Evolutionary conservation across 2,797 vertebrate genomes (phyloP).

Genomic region (Sebastes minor): DNA sequence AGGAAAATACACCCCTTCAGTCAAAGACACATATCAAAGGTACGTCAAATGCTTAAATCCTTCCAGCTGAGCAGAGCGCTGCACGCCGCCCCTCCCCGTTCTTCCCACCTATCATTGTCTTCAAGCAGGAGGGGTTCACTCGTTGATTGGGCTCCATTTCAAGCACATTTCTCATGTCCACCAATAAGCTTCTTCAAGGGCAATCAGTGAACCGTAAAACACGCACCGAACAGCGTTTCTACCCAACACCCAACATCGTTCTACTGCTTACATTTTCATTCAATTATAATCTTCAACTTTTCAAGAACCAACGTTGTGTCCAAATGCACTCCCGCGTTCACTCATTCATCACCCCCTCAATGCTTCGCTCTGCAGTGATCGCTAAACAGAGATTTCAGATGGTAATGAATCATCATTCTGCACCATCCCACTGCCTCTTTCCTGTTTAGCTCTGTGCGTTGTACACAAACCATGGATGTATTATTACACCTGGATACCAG

Average conservation of each 20-base stretch:
- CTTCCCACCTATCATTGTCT: slow-evolving; percentile 38
- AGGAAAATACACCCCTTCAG: slow-evolving; percentile 20
- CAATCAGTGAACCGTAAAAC: background rate
- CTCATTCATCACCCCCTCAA: background rate
- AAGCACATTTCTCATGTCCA: slow-evolving; percentile 19
- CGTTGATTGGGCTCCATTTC: slow-evolving; percentile 43
- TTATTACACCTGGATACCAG: too few relatives aligned
- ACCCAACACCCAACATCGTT: background rate
- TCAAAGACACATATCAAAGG: slow-evolving; percentile 61
- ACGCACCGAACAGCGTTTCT: background rate
- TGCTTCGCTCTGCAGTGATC: background rate
- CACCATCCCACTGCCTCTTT: background rate
- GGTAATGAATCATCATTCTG: background rate
- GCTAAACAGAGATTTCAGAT: background rate
- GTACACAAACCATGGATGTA: too few relatives aligned
- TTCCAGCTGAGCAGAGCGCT: slow-evolving; percentile 26
- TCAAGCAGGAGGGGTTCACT: background rate
- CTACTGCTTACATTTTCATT: background rate
- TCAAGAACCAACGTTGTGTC: background rate
- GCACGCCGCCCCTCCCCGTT: background rate
- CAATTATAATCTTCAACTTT: background rate
- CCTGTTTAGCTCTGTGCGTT: too few relatives aligned
- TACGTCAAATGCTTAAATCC: slow-evolving; percentile 27
- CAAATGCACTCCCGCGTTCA: background rate
- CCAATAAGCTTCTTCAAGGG: slow-evolving; percentile 24